These are phyloP conservation scores for Perca fluviatilis DNA, from an alignment of 2,113 vertebrate species.

Conservation along the genomic window DNA sequence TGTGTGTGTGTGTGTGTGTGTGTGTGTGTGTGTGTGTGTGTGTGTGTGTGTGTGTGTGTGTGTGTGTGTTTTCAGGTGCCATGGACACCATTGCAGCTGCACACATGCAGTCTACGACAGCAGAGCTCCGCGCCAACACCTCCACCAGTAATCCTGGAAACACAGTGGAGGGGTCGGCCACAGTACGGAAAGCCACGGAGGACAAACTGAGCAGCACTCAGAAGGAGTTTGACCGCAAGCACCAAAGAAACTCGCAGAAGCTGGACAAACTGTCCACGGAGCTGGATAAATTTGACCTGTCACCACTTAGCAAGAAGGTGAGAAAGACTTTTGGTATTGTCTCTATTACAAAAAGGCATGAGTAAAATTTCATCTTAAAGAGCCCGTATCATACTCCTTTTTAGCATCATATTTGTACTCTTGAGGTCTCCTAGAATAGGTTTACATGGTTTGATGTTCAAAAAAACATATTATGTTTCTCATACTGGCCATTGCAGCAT, in stretches of 20 bases:
- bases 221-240: constrained; percentile 87
- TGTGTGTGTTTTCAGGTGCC: constrained; percentile 84
- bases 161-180: constrained; percentile 83
- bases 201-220: constrained; percentile 84
- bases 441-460: too few relatives aligned
- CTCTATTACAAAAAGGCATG: not conserved
- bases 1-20: too few relatives aligned
- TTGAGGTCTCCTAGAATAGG: too few relatives aligned
- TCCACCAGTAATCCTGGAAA: constrained; percentile 84
- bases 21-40: too few relatives aligned
- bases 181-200: constrained; percentile 85
- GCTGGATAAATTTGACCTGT: constrained; percentile 88
- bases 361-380: not conserved
- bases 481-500: too few relatives aligned
- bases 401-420: too few relatives aligned
- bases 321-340: not conserved
- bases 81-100: constrained; percentile 91
- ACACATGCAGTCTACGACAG: constrained; percentile 86
- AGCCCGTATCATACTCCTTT: too few relatives aligned
- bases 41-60: too few relatives aligned
- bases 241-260: constrained; percentile 87
- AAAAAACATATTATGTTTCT: too few relatives aligned
- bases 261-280: constrained; percentile 90
- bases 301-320: constrained; percentile 88
- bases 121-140: constrained; percentile 86